Conservation (phyloP, 2,888 invertebrate species). For the Acronicta leporina region DNA sequence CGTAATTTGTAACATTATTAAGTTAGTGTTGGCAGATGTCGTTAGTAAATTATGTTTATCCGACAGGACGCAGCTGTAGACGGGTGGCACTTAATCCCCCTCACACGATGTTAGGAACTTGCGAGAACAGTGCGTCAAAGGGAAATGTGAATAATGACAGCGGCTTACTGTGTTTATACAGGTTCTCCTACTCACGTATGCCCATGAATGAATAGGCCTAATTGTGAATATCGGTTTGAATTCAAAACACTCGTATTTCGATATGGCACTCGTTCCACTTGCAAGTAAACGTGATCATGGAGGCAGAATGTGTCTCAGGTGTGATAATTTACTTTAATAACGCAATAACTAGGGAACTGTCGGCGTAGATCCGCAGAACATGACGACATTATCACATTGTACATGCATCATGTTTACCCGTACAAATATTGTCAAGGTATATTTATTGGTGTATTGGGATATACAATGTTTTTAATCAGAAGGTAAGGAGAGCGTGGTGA, state of each 20-base stretch:
- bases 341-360: constrained; percentile 52
- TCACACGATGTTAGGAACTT: constrained; percentile 69
- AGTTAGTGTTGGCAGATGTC: constrained; percentile 79
- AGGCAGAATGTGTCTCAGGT: constrained; percentile 48
- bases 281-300: constrained; percentile 28
- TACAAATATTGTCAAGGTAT: constrained; percentile 53
- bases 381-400: constrained; percentile 52
- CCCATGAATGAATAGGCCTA: constrained; percentile 43
- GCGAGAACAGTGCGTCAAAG: constrained; percentile 70
- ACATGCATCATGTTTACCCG: constrained; percentile 38
- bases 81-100: constrained; percentile 77
- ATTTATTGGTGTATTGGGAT: constrained; percentile 53
- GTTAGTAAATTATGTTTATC: constrained; percentile 84
- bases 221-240: constrained; percentile 45
- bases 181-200: constrained; percentile 56
- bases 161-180: constrained; percentile 62
- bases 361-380: constrained; percentile 41
- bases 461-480: constrained; percentile 54
- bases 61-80: constrained; percentile 80
- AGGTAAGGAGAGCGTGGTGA: constrained; percentile 29
- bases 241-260: constrained; percentile 11
- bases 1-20: constrained; percentile 74
- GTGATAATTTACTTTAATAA: constrained; percentile 56
- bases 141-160: constrained; percentile 78
- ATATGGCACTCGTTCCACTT: constrained; percentile 14